phyloP scores from a whole-genome alignment of 2,888 invertebrate genomes.

The Macrophya alboannulata region DNA sequence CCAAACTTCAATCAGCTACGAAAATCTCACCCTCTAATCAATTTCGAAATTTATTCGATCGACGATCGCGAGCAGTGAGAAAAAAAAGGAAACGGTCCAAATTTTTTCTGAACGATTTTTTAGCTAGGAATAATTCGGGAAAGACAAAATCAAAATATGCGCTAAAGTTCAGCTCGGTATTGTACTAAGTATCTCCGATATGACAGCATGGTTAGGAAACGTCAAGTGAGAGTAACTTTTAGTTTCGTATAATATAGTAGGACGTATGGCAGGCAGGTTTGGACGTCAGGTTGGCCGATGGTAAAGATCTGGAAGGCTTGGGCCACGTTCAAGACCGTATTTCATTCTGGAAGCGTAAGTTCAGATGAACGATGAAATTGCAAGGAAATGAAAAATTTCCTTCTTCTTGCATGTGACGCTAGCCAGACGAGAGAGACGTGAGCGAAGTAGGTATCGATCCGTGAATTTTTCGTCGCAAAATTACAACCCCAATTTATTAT shows the following conservation, averaged over 20 bases:
- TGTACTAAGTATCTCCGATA: conserved; percentile 30
- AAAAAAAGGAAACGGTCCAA: neutral
- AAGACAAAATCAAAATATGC: neutral
- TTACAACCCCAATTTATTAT: conserved; percentile 1
- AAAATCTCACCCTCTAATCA: neutral
- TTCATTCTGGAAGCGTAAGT: conserved; percentile 12
- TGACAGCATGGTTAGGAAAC: neutral
- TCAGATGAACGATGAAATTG: conserved; percentile 42
- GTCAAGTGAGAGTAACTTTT: conserved; percentile 10
- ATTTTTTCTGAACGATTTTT: neutral
- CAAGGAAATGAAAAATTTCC: conserved; percentile 37
- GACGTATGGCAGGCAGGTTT: neutral
- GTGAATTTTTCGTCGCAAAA: neutral
- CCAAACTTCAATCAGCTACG: neutral
- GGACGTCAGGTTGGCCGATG: neutral
- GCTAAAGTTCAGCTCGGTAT: neutral
- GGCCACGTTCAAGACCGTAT: conserved; percentile 27
- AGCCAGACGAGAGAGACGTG: neutral
- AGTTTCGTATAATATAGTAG: neutral
- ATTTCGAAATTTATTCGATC: neutral
- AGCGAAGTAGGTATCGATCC: neutral
- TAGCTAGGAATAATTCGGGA: neutral
- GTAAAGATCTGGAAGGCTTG: neutral
- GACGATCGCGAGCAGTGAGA: neutral
- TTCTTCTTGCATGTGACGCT: conserved; percentile 30